Evolutionary conservation across 2,888 invertebrate species (phyloP).

Genomic region (Lottia gigantea): DNA sequence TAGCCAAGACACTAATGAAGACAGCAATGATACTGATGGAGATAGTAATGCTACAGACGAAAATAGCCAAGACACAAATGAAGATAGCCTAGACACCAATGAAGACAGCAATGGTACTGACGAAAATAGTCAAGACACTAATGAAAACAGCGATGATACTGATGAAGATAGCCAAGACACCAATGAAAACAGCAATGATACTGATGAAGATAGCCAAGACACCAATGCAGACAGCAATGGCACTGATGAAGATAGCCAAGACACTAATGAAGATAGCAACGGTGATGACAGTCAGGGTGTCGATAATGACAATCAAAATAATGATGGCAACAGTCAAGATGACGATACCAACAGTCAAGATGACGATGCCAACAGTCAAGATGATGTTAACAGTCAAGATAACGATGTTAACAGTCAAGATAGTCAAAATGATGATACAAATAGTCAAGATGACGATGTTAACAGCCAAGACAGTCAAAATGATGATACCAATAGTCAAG

Average conservation of each 20-base stretch:
- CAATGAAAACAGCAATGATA: neutral
- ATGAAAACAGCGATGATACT: neutral
- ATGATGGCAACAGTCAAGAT: conserved; percentile 10
- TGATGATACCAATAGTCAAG: neutral
- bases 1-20: no score
- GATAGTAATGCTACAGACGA: neutral
- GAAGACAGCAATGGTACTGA: neutral
- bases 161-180: neutral
- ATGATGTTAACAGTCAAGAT: no score
- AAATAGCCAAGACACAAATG: neutral
- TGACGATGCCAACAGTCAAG: neutral
- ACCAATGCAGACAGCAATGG: neutral
- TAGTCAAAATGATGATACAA: neutral
- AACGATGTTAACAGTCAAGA: neutral
- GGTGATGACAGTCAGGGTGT: conserved; percentile 1
- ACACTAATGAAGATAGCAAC: neutral
- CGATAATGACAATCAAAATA: neutral
- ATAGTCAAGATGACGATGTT: neutral
- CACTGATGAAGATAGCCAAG: neutral
- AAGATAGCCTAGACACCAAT: neutral
- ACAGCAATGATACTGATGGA: no score
- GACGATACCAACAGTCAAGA: neutral
- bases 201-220: neutral
- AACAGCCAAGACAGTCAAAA: neutral
- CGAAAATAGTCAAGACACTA: neutral